phyloP scores from a whole-genome alignment of 2,888 invertebrate species.

The Archaeoteleia sp. region DNA sequence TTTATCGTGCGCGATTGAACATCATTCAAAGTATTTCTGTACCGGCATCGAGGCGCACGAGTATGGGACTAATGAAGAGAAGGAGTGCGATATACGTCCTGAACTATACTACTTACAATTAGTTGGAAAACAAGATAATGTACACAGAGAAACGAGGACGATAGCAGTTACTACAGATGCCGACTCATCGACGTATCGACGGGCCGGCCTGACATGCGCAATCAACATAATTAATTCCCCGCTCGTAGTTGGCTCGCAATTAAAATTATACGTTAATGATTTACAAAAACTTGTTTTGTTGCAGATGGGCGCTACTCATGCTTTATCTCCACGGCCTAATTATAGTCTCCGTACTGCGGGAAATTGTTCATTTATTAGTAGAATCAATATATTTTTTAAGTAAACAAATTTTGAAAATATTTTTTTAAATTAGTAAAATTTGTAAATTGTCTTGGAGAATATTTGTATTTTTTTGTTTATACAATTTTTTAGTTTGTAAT shows the following conservation, averaged over 20 bases:
- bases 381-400: no score
- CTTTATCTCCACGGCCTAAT: slow-evolving; percentile 68
- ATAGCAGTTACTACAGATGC: slow-evolving; percentile 35
- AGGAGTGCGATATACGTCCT: slow-evolving; percentile 51
- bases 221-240: slow-evolving; percentile 68
- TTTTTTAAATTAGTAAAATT: no score
- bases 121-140: slow-evolving; percentile 71
- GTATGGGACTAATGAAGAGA: slow-evolving; percentile 43
- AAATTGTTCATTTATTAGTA: not conserved
- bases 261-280: slow-evolving; percentile 71
- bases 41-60: slow-evolving; percentile 18
- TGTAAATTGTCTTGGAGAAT: no score
- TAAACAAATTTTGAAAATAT: no score
- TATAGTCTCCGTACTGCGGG: slow-evolving; percentile 56
- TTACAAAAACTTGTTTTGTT: slow-evolving; percentile 70
- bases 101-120: slow-evolving; percentile 70
- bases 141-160: slow-evolving; percentile 45
- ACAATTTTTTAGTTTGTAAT: no score
- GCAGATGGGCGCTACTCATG: slow-evolving; percentile 53
- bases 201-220: slow-evolving; percentile 52
- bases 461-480: no score
- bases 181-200: slow-evolving; percentile 44
- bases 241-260: slow-evolving; percentile 64
- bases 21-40: slow-evolving; percentile 30
- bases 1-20: slow-evolving; percentile 14